Evolutionary conservation across 1,140 invertebrate genomes (phyloP).

Genomic region (Nylanderia fulva): DNA sequence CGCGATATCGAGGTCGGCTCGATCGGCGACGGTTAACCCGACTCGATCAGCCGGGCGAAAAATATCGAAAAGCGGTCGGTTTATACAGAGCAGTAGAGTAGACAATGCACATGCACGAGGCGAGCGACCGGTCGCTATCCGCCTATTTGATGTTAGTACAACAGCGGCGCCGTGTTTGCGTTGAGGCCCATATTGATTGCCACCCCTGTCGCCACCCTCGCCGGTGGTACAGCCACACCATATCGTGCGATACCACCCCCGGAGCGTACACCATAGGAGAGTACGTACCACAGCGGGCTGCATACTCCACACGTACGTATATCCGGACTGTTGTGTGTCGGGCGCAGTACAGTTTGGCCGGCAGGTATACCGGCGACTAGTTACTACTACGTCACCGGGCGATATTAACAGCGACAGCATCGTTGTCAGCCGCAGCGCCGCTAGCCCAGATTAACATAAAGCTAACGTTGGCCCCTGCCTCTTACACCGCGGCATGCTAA

Average conservation of each 20-base stretch:
- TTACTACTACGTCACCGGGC: slow-evolving; percentile 82
- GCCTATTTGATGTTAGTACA: slow-evolving; percentile 87
- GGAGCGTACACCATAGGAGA: slow-evolving; percentile 72
- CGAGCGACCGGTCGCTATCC: slow-evolving; percentile 84
- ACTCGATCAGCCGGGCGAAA: slow-evolving; percentile 72
- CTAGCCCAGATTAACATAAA: slow-evolving; percentile 81
- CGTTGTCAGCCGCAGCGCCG: slow-evolving; percentile 82
- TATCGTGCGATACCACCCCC: slow-evolving; percentile 80
- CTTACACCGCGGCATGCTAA: slow-evolving; percentile 61
- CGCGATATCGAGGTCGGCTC: slow-evolving; percentile 19
- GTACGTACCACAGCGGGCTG: slow-evolving; percentile 70
- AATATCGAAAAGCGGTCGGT: slow-evolving; percentile 82
- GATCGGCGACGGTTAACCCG: slow-evolving; percentile 48
- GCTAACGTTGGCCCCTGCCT: slow-evolving; percentile 74
- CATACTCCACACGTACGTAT: slow-evolving; percentile 71
- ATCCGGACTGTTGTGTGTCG: slow-evolving; percentile 45
- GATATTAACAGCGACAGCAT: slow-evolving; percentile 84
- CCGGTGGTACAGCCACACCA: slow-evolving; percentile 78
- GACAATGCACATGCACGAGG: slow-evolving; percentile 81
- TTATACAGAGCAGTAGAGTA: slow-evolving; percentile 80
- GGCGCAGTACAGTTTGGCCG: slow-evolving; percentile 72
- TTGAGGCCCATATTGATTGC: slow-evolving; percentile 86
- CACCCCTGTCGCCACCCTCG: slow-evolving; percentile 83
- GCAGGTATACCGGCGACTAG: slow-evolving; percentile 80
- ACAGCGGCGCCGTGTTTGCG: slow-evolving; percentile 85